Conservation (phyloP, 2,797 vertebrate species). For the Astyanax mexicanus region DNA sequence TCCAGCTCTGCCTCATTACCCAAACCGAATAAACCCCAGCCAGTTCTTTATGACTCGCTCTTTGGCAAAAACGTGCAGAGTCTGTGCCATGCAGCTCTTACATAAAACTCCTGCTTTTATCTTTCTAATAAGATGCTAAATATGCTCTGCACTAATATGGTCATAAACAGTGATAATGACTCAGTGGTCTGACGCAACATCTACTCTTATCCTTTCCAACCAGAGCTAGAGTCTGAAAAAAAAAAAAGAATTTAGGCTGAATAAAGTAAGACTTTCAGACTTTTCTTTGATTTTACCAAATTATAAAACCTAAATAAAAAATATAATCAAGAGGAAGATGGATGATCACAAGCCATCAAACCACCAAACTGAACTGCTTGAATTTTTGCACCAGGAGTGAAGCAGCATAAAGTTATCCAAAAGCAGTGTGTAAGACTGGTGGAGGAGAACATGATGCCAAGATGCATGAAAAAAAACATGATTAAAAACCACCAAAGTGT, state of each 20-base stretch:
- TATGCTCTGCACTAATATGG: conserved; percentile 26
- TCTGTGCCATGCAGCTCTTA: conserved; percentile 7
- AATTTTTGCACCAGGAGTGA: too few species aligned
- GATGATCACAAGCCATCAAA: too few species aligned
- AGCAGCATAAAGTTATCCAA: too few species aligned
- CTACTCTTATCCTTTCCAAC: not conserved
- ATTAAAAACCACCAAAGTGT: too few species aligned
- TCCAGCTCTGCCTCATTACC: conserved; percentile 36
- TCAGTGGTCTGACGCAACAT: not conserved
- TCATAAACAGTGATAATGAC: conserved; percentile 21
- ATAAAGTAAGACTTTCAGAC: too few species aligned
- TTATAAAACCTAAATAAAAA: too few species aligned
- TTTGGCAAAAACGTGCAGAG: conserved; percentile 25
- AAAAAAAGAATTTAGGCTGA: not conserved
- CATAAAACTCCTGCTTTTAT: conserved; percentile 25
- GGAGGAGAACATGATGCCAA: too few species aligned
- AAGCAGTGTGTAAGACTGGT: too few species aligned
- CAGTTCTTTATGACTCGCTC: conserved; percentile 8
- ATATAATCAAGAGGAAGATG: too few species aligned
- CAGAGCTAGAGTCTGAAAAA: not conserved
- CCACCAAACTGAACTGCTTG: too few species aligned
- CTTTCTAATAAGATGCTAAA: conserved; percentile 28
- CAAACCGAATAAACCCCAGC: conserved; percentile 25
- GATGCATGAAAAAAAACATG: too few species aligned
- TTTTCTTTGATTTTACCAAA: too few species aligned